These are phyloP conservation scores for Echinometra lucunter DNA, from an alignment of 53 echinoderm and acorn worm genomes.

Conservation along the genomic window DNA sequence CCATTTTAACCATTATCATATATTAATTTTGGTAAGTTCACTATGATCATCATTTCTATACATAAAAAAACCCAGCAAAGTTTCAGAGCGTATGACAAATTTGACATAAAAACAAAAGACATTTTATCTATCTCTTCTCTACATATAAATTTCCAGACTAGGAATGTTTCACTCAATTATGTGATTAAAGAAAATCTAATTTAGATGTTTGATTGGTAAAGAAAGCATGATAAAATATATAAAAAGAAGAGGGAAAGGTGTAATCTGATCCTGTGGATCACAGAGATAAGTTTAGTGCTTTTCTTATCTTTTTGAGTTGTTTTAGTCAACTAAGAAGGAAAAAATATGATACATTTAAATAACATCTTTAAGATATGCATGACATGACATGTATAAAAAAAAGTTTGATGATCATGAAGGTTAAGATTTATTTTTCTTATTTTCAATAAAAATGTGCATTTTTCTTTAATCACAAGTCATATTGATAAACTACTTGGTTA, in stretches of 20 bases:
- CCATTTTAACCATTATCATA: not conserved
- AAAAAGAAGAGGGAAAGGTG: not conserved
- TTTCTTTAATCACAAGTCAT: not conserved
- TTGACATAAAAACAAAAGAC: not conserved
- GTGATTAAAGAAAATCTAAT: not conserved
- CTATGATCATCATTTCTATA: not conserved
- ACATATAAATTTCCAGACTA: not conserved
- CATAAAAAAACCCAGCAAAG: not conserved
- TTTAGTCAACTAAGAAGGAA: not conserved
- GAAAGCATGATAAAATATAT: not conserved
- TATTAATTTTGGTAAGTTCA: not conserved
- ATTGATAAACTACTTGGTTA: not conserved
- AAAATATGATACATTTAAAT: not conserved
- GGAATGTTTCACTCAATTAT: not conserved
- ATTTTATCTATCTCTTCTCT: not conserved
- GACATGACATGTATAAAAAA: not conserved
- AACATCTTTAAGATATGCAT: constrained; percentile 30
- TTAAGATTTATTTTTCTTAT: not conserved
- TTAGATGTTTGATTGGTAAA: not conserved
- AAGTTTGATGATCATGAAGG: constrained; percentile 1
- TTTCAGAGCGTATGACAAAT: not conserved
- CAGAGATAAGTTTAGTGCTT: not conserved
- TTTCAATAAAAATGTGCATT: constrained; percentile 14
- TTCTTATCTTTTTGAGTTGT: not conserved
- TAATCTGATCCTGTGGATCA: not conserved